Conservation (phyloP, 2,113 vertebrate species). For the Nesogale talazaci region DNA sequence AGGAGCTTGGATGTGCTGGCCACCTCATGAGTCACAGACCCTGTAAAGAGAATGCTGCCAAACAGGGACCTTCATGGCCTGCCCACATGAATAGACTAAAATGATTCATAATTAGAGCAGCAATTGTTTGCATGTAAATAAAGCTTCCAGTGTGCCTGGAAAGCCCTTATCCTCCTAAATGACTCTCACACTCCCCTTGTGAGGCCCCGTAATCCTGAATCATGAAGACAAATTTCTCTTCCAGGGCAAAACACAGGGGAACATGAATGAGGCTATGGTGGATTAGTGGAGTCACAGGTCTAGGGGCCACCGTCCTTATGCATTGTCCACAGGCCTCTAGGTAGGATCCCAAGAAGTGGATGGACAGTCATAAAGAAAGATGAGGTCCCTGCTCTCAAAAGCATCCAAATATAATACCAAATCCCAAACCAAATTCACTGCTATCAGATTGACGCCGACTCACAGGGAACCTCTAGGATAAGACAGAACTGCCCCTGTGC, state of each 20-base stretch:
- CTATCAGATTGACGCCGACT: too few species aligned
- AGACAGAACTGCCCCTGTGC: too few species aligned
- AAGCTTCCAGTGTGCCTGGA: slow-evolving; percentile 1
- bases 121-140: slow-evolving; percentile 17
- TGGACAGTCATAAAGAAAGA: neutral
- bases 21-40: neutral
- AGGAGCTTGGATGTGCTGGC: neutral
- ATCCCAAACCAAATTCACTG: too few species aligned
- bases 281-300: neutral
- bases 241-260: neutral
- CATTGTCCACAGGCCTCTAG: neutral
- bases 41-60: neutral
- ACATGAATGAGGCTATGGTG: neutral
- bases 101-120: slow-evolving; percentile 14
- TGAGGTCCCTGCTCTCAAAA: neutral
- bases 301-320: neutral
- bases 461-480: too few species aligned
- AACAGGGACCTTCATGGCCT: slow-evolving; percentile 7
- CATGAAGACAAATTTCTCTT: slow-evolving; percentile 7
- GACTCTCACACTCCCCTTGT: neutral
- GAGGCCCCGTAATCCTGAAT: neutral
- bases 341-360: neutral
- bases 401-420: neutral
- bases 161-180: slow-evolving; percentile 26
- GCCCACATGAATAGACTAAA: neutral